Percentiles rank a stretch among this genome's conserved stretches.
Evolutionary conservation across 2,797 vertebrate species (phyloP).

Genomic region (Melanotaenia parkinsoni): DNA sequence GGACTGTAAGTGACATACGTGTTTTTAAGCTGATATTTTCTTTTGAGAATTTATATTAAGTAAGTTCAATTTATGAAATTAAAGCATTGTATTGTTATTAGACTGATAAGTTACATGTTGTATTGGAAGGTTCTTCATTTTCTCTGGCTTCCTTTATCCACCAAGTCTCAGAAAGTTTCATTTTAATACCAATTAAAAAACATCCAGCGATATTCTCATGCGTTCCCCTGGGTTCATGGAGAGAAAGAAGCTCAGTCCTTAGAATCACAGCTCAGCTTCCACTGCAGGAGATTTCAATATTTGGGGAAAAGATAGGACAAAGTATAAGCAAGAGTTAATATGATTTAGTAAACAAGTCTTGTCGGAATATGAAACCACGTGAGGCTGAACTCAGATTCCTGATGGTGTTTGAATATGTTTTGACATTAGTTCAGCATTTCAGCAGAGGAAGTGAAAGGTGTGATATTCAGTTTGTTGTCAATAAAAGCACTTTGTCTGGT

Average conservation of each 20-base stretch:
- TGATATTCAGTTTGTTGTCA: not conserved
- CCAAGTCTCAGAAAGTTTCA: too few species aligned
- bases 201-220: not conserved
- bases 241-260: too few species aligned
- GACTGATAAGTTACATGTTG: too few species aligned
- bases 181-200: too few species aligned
- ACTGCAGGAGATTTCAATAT: not conserved
- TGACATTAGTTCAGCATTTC: constrained; percentile 4
- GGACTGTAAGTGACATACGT: constrained; percentile 86
- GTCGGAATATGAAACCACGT: not conserved
- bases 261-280: constrained; percentile 6
- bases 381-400: constrained; percentile 2
- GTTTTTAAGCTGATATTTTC: constrained; percentile 1
- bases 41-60: not conserved
- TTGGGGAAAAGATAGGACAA: not conserved
- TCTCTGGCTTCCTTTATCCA: too few species aligned
- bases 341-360: not conserved
- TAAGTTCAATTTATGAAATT: not conserved
- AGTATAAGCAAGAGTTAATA: not conserved
- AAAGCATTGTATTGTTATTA: too few species aligned
- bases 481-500: constrained; percentile 4
- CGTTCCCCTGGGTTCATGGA: too few species aligned
- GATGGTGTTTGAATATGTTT: constrained; percentile 5
- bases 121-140: too few species aligned
- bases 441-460: constrained; percentile 13